phyloP scores from a whole-genome alignment of 2,888 invertebrate genomes.

The Lepetodrilus schrolli region DNA sequence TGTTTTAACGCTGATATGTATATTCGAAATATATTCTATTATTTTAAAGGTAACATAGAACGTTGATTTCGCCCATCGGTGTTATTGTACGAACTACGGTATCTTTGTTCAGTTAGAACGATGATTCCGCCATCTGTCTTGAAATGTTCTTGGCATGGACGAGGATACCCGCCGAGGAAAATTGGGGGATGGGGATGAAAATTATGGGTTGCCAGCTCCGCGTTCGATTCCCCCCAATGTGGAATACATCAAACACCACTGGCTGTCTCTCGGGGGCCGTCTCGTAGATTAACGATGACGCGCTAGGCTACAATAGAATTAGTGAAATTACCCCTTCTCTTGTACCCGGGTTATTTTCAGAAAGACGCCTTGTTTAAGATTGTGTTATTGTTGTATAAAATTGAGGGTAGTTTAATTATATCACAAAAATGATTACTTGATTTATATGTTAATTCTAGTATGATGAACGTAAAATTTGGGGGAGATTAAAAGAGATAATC shows the following conservation, averaged over 20 bases:
- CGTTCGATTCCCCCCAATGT: conserved; percentile 2
- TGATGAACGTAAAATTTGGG: no score
- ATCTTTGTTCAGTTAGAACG: background rate
- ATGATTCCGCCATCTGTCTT: background rate
- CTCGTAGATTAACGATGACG: background rate
- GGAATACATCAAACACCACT: background rate
- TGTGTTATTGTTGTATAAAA: background rate
- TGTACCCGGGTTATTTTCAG: background rate
- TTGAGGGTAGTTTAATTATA: no score
- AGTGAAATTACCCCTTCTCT: background rate
- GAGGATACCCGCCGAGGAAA: background rate
- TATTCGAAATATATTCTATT: no score
- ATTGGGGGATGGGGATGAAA: conserved; percentile 9
- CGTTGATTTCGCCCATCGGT: background rate
- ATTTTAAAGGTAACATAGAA: background rate
- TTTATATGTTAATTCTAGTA: no score
- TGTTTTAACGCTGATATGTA: no score
- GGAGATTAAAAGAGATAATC: no score
- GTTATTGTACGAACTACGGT: background rate
- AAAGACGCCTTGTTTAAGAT: background rate
- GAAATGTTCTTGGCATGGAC: background rate
- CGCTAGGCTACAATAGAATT: background rate
- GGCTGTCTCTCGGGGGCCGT: background rate
- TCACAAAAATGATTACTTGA: no score
- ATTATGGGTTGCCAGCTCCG: conserved; percentile 15